Evolutionary conservation across 2,888 invertebrate genomes (phyloP).

Genomic region (Prosapia bicincta): DNA sequence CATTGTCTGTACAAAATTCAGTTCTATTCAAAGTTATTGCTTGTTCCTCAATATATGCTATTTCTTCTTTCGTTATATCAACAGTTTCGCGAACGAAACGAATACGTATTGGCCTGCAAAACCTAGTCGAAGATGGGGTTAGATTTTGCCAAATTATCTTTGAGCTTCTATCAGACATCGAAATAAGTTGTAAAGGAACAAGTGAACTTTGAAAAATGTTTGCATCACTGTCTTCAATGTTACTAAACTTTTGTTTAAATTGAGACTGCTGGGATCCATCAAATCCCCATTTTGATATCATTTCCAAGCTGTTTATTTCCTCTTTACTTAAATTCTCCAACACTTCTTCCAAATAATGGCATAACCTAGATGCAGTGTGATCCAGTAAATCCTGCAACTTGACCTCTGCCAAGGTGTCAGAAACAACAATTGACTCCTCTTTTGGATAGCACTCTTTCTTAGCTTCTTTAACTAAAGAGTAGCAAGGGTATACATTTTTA

Average conservation of each 20-base stretch:
- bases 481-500: neutral
- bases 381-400: neutral
- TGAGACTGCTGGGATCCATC: slow-evolving; percentile 4
- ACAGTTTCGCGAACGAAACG: neutral
- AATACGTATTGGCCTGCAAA: too few relatives aligned
- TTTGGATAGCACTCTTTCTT: slow-evolving; percentile 4
- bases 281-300: neutral
- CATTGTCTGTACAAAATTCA: too few relatives aligned
- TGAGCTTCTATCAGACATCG: too few relatives aligned
- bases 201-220: too few relatives aligned
- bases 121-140: too few relatives aligned
- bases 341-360: neutral
- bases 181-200: neutral
- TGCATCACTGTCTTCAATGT: neutral
- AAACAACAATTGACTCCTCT: neutral
- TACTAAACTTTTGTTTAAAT: neutral
- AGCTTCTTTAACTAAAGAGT: neutral
- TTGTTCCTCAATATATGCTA: neutral
- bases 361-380: neutral
- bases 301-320: neutral
- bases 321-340: neutral
- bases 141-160: too few relatives aligned
- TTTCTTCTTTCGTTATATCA: neutral
- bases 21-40: neutral
- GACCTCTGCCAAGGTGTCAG: neutral